Conservation (phyloP, 1,140 invertebrate species). For the Diachasmimorpha longicaudata region DNA sequence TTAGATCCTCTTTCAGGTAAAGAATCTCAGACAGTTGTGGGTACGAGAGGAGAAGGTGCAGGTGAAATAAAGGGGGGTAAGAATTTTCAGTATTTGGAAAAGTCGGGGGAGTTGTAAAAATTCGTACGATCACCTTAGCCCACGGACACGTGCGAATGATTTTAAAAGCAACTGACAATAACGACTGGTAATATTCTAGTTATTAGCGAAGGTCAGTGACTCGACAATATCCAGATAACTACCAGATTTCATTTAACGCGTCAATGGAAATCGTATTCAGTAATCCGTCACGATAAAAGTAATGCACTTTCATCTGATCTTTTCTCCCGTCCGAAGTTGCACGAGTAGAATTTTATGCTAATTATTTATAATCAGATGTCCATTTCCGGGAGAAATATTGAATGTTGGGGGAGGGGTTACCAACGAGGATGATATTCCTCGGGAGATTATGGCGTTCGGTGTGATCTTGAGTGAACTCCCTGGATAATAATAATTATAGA, state of each 20-base stretch:
- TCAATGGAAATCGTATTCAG: not conserved
- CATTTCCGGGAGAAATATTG: too few relatives aligned
- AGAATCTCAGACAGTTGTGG: not conserved
- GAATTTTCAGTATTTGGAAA: not conserved
- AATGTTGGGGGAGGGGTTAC: too few relatives aligned
- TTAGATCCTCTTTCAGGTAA: slow-evolving; percentile 24
- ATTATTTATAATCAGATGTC: too few relatives aligned
- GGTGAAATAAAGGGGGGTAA: not conserved
- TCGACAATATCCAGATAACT: not conserved
- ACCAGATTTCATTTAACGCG: not conserved
- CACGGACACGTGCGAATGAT: not conserved
- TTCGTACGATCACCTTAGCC: not conserved
- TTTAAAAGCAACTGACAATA: not conserved
- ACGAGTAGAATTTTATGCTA: too few relatives aligned
- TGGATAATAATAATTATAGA: too few relatives aligned
- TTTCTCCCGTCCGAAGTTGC: not conserved
- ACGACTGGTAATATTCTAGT: not conserved
- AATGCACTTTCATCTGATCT: not conserved
- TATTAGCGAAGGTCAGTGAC: not conserved
- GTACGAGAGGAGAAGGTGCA: not conserved
- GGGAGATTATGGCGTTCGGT: too few relatives aligned
- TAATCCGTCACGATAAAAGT: not conserved
- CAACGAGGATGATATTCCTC: too few relatives aligned
- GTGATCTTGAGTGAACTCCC: too few relatives aligned
- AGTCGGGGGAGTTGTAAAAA: not conserved